Conservation (phyloP, 1,140 invertebrate genomes). For the Rhysida immarginata region DNA sequence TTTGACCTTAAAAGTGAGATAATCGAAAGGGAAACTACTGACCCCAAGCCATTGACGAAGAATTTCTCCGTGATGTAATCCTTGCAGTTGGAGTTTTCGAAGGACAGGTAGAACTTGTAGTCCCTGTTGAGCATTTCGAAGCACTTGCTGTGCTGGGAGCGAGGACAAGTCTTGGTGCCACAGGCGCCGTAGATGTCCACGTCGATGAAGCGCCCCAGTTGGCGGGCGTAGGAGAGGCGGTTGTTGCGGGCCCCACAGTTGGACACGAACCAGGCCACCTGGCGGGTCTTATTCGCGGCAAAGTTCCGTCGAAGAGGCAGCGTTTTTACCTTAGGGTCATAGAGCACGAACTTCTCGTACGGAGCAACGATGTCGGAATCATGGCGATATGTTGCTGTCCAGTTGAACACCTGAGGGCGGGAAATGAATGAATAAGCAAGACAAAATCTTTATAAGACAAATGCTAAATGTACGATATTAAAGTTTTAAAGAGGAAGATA, state of each 20-base stretch:
- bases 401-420: conserved; percentile 1
- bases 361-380: conserved; percentile 93
- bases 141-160: conserved; percentile 42
- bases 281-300: background rate
- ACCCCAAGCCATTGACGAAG: conserved; percentile 16
- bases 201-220: conserved; percentile 37
- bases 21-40: too few species aligned
- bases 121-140: conserved; percentile 26
- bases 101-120: conserved; percentile 58
- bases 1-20: too few species aligned
- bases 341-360: conserved; percentile 87
- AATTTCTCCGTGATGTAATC: conserved; percentile 54
- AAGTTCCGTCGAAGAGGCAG: conserved; percentile 37
- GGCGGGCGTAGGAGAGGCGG: conserved; percentile 41
- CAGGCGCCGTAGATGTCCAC: conserved; percentile 43
- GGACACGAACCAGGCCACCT: conserved; percentile 42
- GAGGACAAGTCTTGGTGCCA: conserved; percentile 34
- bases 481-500: too few species aligned
- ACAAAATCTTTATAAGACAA: too few species aligned
- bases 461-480: too few species aligned
- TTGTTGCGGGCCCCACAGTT: conserved; percentile 39
- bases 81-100: conserved; percentile 55
- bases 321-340: conserved; percentile 46
- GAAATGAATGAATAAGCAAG: too few species aligned
- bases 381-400: conserved; percentile 52